Conservation (phyloP, 1,140 invertebrate species). For the Psilanteris sp. region DNA sequence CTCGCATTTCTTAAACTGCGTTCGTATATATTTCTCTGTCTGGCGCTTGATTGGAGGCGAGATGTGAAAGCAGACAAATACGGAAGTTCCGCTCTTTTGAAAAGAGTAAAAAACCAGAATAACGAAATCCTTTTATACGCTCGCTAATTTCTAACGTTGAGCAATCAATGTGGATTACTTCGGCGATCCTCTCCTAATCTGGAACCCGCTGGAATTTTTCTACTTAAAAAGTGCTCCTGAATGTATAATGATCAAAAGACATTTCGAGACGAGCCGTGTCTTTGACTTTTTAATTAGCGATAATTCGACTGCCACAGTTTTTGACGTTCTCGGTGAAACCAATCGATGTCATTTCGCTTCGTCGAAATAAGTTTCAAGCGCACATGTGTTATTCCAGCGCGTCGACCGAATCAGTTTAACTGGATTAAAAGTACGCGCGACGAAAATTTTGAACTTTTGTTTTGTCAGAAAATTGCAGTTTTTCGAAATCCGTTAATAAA, state of each 20-base stretch:
- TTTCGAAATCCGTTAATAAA: too few relatives aligned
- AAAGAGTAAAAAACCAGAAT: conserved; percentile 39
- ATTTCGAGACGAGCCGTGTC: not conserved
- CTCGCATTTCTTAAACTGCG: conserved; percentile 37
- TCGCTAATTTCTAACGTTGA: conserved; percentile 39
- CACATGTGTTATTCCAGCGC: too few relatives aligned
- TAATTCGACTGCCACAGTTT: not conserved
- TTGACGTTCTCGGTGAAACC: not conserved
- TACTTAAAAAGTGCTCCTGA: conserved; percentile 3
- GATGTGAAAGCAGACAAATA: conserved; percentile 56
- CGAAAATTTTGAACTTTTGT: too few relatives aligned
- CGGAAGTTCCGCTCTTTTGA: conserved; percentile 48
- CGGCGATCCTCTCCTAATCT: conserved; percentile 12
- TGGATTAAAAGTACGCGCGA: too few relatives aligned
- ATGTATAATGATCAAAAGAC: conserved; percentile 24
- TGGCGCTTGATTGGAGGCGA: conserved; percentile 53
- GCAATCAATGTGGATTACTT: conserved; percentile 46
- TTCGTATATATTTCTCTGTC: conserved; percentile 49
- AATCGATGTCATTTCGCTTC: not conserved
- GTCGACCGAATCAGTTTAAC: too few relatives aligned
- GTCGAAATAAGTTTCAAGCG: not conserved
- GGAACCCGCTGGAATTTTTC: conserved; percentile 5
- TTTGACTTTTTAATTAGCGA: conserved; percentile 3
- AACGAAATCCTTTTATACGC: conserved; percentile 55
- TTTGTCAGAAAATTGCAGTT: too few relatives aligned